phyloP scores from a whole-genome alignment of 2,888 invertebrate species.

The Elysia crispata region DNA sequence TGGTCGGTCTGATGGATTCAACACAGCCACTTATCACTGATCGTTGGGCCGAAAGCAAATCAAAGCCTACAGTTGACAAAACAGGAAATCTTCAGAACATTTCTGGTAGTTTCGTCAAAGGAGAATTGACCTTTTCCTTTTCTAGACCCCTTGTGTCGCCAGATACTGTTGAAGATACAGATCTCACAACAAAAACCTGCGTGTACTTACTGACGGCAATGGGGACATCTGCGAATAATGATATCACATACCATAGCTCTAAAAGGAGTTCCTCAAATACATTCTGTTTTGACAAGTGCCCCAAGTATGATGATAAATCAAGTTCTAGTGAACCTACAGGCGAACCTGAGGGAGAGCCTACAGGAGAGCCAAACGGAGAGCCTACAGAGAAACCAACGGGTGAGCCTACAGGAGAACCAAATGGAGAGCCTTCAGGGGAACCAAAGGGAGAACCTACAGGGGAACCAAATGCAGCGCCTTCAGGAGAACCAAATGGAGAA shows the following conservation, averaged over 20 bases:
- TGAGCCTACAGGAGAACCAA: too few species aligned
- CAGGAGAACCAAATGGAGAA: too few species aligned
- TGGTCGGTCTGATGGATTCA: neutral
- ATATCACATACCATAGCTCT: neutral
- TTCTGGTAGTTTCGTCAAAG: neutral
- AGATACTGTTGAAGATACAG: conserved; percentile 45
- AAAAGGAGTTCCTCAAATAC: neutral
- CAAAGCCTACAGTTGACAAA: neutral
- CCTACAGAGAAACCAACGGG: too few species aligned
- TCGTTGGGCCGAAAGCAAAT: neutral
- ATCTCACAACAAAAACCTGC: conserved; percentile 71
- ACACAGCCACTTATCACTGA: neutral
- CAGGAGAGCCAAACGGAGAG: conserved; percentile 62
- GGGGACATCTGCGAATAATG: conserved; percentile 45
- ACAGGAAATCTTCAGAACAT: neutral
- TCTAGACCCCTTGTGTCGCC: conserved; percentile 54
- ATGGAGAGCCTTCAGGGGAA: too few species aligned
- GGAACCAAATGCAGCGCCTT: too few species aligned
- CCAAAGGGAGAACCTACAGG: too few species aligned
- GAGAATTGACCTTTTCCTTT: conserved; percentile 55
- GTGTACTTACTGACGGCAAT: conserved; percentile 57
- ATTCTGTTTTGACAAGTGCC: conserved; percentile 16
- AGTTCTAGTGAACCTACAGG: conserved; percentile 72
- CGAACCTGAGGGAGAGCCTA: conserved; percentile 70
- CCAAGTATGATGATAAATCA: conserved; percentile 74